A percentile compares a stretch with the other conserved stretches of the same genome.
These are phyloP conservation scores for Python bivittatus DNA, from an alignment of 2,113 vertebrate genomes.

Conservation along the genomic window DNA sequence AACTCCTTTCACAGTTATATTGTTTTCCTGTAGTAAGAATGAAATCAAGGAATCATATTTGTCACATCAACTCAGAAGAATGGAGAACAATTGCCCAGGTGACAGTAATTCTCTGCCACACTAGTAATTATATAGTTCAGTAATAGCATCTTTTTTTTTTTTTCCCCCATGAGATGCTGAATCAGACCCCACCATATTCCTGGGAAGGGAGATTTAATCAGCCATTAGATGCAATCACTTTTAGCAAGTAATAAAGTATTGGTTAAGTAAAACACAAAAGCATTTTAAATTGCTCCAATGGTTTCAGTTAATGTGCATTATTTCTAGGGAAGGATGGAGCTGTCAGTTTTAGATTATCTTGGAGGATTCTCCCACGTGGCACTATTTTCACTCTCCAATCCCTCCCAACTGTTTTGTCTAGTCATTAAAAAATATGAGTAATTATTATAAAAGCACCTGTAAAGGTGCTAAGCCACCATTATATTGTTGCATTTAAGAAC, in stretches of 20 bases:
- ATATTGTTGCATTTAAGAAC: background rate
- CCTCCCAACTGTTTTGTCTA: background rate
- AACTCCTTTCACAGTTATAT: background rate
- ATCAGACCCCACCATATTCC: background rate
- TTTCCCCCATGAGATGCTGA: background rate
- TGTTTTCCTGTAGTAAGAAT: background rate
- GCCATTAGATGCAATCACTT: background rate
- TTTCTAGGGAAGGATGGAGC: background rate
- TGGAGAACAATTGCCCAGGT: background rate
- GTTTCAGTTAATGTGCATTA: background rate
- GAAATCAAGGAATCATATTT: background rate
- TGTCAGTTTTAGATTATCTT: background rate
- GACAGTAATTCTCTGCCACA: background rate
- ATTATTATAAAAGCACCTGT: background rate
- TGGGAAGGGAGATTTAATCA: background rate
- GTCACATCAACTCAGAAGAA: background rate
- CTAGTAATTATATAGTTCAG: background rate
- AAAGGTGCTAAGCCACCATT: background rate
- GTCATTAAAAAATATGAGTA: background rate
- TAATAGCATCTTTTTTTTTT: background rate
- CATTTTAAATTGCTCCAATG: background rate
- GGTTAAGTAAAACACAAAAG: background rate
- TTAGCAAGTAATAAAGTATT: background rate
- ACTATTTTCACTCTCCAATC: background rate
- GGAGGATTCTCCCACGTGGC: background rate